A percentile compares a stretch with the other conserved stretches of the same genome.
phyloP scores from a whole-genome alignment of 2,113 vertebrate genomes.

The Hemibagrus wyckioides region DNA sequence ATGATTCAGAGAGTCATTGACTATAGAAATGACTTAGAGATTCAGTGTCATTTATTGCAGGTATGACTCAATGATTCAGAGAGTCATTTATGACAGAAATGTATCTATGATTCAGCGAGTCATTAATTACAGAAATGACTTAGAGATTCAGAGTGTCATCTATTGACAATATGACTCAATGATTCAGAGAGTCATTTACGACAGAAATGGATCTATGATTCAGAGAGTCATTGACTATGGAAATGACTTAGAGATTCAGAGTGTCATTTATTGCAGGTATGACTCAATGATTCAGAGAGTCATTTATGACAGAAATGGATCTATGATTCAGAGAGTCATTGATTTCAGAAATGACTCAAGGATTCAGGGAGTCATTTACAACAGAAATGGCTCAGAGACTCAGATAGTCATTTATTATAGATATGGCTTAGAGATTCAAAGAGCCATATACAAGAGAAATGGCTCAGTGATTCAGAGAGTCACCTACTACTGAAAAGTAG shows the following conservation, averaged over 20 bases:
- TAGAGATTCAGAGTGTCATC: background rate
- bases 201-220: too few species aligned
- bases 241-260: slow-evolving; percentile 4
- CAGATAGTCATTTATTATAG: background rate
- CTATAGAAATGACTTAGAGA: background rate
- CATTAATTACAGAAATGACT: background rate
- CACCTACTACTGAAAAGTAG: too few species aligned
- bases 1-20: too few species aligned
- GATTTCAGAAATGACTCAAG: background rate
- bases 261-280: background rate
- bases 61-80: background rate
- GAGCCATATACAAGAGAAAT: background rate
- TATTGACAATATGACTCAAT: too few species aligned
- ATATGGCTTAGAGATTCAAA: background rate
- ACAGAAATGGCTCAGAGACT: background rate
- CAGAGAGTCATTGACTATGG: background rate
- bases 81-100: background rate
- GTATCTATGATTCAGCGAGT: background rate
- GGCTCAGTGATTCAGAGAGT: background rate
- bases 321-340: background rate
- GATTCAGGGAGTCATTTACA: background rate
- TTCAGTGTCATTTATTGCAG: background rate
- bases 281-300: background rate
- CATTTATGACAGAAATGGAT: background rate
- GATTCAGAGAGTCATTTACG: too few species aligned